phyloP scores from a whole-genome alignment of 2,113 vertebrate genomes.

The Pithys albifrons region DNA sequence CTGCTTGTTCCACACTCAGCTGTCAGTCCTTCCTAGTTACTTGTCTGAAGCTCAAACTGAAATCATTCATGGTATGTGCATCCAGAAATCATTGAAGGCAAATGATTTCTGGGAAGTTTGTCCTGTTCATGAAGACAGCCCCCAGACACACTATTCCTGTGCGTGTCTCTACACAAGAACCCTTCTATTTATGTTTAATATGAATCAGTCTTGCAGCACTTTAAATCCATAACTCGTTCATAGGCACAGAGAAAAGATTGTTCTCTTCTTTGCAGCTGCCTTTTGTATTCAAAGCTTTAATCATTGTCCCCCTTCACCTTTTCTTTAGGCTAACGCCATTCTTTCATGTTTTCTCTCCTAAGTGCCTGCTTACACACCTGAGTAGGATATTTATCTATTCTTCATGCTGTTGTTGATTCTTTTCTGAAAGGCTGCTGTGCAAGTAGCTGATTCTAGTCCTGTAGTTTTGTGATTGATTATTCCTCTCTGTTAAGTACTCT shows the following conservation, averaged over 20 bases:
- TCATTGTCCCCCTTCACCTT: background rate
- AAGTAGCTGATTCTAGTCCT: background rate
- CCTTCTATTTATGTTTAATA: background rate
- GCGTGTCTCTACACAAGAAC: background rate
- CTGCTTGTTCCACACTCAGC: background rate
- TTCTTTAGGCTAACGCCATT: background rate
- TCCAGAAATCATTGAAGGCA: background rate
- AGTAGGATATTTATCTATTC: background rate
- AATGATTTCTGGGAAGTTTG: background rate
- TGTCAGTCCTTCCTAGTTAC: background rate
- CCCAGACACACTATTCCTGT: background rate
- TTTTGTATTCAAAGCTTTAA: background rate
- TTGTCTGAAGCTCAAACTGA: background rate
- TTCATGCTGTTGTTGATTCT: background rate
- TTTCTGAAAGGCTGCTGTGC: background rate
- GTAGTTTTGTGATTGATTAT: background rate
- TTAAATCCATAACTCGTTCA: background rate
- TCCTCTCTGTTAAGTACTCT: background rate
- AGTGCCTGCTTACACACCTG: background rate
- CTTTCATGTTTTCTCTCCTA: background rate
- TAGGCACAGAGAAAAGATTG: background rate
- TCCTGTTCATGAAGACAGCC: background rate
- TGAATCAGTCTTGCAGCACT: background rate
- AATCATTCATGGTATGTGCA: background rate
- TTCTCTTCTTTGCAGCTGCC: background rate